A percentile compares a stretch with the other conserved stretches of the same genome.
phyloP scores from a whole-genome alignment of 2,888 invertebrate species.

The Himalopsyche anomala region DNA sequence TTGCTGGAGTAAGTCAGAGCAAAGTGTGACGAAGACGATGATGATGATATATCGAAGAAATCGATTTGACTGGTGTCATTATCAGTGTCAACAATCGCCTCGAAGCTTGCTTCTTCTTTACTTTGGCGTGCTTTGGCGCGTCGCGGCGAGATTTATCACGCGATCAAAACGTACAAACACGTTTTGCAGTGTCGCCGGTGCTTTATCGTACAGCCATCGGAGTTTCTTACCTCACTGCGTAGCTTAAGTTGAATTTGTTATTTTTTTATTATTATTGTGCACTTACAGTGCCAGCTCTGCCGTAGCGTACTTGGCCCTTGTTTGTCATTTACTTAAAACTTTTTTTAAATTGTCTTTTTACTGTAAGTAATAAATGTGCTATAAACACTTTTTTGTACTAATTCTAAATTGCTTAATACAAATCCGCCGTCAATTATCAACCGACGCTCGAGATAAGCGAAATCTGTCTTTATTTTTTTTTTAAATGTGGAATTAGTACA shows the following conservation, averaged over 20 bases:
- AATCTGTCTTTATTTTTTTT: too few relatives aligned
- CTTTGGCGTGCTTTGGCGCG: slow-evolving; percentile 15
- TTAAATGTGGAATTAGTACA: too few relatives aligned
- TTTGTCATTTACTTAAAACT: too few relatives aligned
- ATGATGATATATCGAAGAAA: slow-evolving; percentile 39
- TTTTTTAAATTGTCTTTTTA: too few relatives aligned
- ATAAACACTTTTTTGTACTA: too few relatives aligned
- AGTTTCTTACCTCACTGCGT: not conserved
- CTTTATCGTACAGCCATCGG: not conserved
- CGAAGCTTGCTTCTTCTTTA: slow-evolving; percentile 4
- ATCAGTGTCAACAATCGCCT: slow-evolving; percentile 35
- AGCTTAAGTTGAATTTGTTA: not conserved
- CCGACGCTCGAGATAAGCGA: too few relatives aligned
- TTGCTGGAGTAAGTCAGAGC: slow-evolving; percentile 17
- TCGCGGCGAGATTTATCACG: slow-evolving; percentile 27
- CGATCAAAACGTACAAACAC: slow-evolving; percentile 21
- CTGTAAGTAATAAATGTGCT: too few relatives aligned
- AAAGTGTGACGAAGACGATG: slow-evolving; percentile 23
- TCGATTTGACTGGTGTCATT: slow-evolving; percentile 22
- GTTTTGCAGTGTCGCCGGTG: slow-evolving; percentile 36
- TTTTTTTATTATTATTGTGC: slow-evolving; percentile 16
- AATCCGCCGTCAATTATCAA: too few relatives aligned
- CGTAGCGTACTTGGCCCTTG: too few relatives aligned
- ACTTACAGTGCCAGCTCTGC: not conserved
- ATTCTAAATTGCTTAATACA: too few relatives aligned